Conservation (phyloP, 2,113 vertebrate genomes). For the Nothoprocta perdicaria region DNA sequence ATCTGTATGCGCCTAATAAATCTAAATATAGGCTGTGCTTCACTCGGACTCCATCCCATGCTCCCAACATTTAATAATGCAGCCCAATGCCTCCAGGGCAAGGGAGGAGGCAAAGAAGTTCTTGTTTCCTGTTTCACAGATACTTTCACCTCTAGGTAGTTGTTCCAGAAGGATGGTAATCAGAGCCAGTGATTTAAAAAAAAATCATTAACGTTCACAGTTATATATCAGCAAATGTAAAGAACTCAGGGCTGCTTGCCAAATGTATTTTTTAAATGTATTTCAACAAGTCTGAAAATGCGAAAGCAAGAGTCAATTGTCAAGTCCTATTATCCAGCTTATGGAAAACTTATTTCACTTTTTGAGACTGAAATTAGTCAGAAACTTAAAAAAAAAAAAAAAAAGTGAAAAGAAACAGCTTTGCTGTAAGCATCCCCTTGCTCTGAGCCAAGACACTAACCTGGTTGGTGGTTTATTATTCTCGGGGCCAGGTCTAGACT, state of each 20-base stretch:
- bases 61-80: background rate
- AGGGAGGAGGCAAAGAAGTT: background rate
- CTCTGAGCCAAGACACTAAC: background rate
- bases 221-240: background rate
- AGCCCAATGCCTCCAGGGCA: constrained; percentile 34
- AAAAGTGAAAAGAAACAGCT: background rate
- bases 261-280: constrained; percentile 1
- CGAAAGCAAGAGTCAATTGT: background rate
- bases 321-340: background rate
- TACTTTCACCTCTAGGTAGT: constrained; percentile 37
- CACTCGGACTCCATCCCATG: background rate
- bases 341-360: background rate
- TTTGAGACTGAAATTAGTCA: background rate
- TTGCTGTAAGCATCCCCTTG: background rate
- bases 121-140: constrained; percentile 45
- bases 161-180: constrained; percentile 58
- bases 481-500: background rate
- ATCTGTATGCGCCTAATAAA: constrained; percentile 1
- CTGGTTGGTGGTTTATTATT: background rate
- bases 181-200: constrained; percentile 36
- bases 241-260: background rate
- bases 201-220: constrained; percentile 13
- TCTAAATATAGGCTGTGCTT: background rate
- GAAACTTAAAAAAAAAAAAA: background rate
- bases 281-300: constrained; percentile 2